Evolutionary conservation across 2,888 invertebrate genomes (phyloP).

Genomic region (Perizoma flavofasciatum): DNA sequence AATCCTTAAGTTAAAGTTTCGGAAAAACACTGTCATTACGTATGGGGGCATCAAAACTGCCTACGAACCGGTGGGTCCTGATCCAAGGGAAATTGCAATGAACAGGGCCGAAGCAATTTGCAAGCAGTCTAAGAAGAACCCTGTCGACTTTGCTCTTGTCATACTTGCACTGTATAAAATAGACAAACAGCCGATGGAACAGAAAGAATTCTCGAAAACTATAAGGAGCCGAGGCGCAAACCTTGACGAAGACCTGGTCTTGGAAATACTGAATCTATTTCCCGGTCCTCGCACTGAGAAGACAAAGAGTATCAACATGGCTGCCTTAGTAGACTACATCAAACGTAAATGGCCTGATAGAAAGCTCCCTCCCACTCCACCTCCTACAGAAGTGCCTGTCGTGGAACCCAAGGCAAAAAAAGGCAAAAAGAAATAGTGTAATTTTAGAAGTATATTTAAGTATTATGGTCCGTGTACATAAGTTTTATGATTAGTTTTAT

Average conservation of each 20-base stretch:
- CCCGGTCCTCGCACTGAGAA: slow-evolving; percentile 49
- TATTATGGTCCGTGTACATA: slow-evolving; percentile 24
- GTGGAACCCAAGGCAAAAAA: slow-evolving; percentile 9
- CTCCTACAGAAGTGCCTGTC: slow-evolving; percentile 42
- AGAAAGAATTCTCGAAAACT: slow-evolving; percentile 43
- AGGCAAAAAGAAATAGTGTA: slow-evolving; percentile 13
- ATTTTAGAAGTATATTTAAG: slow-evolving; percentile 11
- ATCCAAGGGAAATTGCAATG: slow-evolving; percentile 54
- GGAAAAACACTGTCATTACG: slow-evolving; percentile 48
- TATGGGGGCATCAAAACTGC: slow-evolving; percentile 48
- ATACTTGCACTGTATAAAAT: slow-evolving; percentile 51
- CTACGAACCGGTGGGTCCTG: slow-evolving; percentile 41
- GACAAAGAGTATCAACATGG: slow-evolving; percentile 50
- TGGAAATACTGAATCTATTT: slow-evolving; percentile 50
- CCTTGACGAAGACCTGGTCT: slow-evolving; percentile 51
- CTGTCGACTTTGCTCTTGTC: slow-evolving; percentile 54
- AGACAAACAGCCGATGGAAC: slow-evolving; percentile 37
- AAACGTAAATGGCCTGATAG: slow-evolving; percentile 64
- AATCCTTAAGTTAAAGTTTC: slow-evolving; percentile 44
- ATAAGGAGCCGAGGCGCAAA: slow-evolving; percentile 39
- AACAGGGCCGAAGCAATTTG: slow-evolving; percentile 54
- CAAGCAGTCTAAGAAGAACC: slow-evolving; percentile 47
- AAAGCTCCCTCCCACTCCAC: slow-evolving; percentile 57
- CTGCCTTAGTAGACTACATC: slow-evolving; percentile 52
- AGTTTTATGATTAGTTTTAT: slow-evolving; percentile 21